Base-by-base conservation (phyloP, 2,113 vertebrate species). In the Onychostruthus taczanowskii region DNA sequence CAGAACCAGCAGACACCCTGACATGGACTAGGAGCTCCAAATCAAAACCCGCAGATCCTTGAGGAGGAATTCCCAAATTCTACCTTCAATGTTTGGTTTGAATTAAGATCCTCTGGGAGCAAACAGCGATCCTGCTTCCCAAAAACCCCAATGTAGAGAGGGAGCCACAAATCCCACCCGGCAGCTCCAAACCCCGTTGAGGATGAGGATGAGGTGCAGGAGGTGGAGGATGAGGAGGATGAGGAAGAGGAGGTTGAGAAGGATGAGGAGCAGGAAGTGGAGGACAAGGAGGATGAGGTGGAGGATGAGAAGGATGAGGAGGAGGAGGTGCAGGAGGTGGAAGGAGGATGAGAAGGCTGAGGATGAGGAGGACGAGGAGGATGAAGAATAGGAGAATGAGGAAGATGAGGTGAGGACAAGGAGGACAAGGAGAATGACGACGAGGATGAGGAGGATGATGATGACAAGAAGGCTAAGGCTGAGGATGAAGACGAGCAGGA, bases 261-360 rank as follows among this genome's bases (percentile, higher is more conserved):
- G 2, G 9, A 20, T 4, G 24, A 50, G 2, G 11, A 22, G 6
- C 4, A 30, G 28, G 28, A 53, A 6, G 4, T 16, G 10, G 15
- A 59, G 11, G 11, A 37, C 1, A 16, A 28, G 1, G 19, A 31
- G 1, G 7, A 10, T 0, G 6, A 53, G 1, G 5, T 15, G 2
- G 28, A 62, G 8, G 24, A 62, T 1, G 20, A 43, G 4, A 22
- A 24, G 6, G 15, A 35, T 3, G 30, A 39, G 1, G 27, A 41
- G 8, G 16, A 52, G 2, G 50, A 52, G 37, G 37, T 37, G 2
- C 31, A 21, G 2, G n/a, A 37, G 2, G 3, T 13, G 1, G 28
- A 62, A 52, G 8, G 27, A 30, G 10, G 27, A 30, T 2, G 24
- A 26, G 2, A 20, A 31, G 2, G 20, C 17, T 2, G 13, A 33